Evolutionary conservation across 1,140 invertebrate species (phyloP), one percentile per base, ranked within the genome.

Genomic region (Musca domestica): DNA sequence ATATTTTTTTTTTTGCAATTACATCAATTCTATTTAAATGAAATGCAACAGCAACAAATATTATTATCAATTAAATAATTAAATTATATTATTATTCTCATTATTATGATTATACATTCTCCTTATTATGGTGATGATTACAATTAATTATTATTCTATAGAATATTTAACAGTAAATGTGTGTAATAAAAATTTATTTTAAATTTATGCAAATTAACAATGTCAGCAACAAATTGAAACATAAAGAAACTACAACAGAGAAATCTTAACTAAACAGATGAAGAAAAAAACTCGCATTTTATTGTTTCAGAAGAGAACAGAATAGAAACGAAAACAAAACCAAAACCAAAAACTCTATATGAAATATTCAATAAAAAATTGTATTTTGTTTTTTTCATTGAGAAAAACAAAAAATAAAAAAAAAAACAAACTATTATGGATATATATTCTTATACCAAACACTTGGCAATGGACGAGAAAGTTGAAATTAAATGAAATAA

Each of bases 151-250:
- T 41, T 47, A 67, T 67, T 17, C 56, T 27, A 30, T 51, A 69
- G 64, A 64, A 23, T 64, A 68, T 41, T 34, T 68, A 69, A 69
- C 34, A 41, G 47, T 69, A 69, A 69, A 69, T 69, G 67, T 69
- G 67, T 69, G 67, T 64, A 65, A 63, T 68, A 64, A n/a, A 61
- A 67, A 67, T 30, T 58, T 25, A 49, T 49, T 27, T 56, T 20
- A 27, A 61, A 49, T 63, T 67, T 63, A 27, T 56, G 41, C 48
- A 47, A 63, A 68, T n/a, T n/a, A n/a, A n/a, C n/a, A 61, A 27
- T 56, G 41, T n/a, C 48, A 47, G 64, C 27, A 14, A 56, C 14
- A 46, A 30, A 23, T 19, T 2, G 12, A 46, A 46, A 48, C 17
- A 64, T 6, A n/a, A 30, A 34, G 23, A 27, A n/a, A 46, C 19